Conservation (phyloP, 2,888 invertebrate species). For the Kuschelorhynchus macadamiae region DNA sequence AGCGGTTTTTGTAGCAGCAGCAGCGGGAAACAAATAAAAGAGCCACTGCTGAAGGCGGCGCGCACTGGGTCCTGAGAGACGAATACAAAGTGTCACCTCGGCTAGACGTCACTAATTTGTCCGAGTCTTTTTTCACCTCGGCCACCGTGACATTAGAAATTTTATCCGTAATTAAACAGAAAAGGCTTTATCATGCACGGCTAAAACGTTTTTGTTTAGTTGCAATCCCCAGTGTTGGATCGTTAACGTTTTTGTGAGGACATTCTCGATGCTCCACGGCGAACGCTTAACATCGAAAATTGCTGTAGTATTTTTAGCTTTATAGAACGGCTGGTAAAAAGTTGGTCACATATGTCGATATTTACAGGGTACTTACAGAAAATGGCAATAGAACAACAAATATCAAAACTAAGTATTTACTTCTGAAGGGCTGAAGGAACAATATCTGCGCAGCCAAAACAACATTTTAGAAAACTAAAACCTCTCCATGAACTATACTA, state of each 20-base stretch:
- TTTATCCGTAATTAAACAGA: constrained; percentile 46
- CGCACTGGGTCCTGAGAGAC: constrained; percentile 25
- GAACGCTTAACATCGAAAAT: too few species aligned
- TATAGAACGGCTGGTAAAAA: too few species aligned
- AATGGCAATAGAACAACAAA: too few species aligned
- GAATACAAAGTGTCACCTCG: constrained; percentile 40
- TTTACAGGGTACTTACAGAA: too few species aligned
- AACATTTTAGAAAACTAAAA: too few species aligned
- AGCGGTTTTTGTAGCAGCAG: constrained; percentile 51
- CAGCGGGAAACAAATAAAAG: constrained; percentile 35
- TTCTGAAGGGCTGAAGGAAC: too few species aligned
- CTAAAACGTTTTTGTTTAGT: constrained; percentile 22
- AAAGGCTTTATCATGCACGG: constrained; percentile 30
- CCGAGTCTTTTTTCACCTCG: constrained; percentile 38
- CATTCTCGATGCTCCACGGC: too few species aligned
- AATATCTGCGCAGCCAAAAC: too few species aligned
- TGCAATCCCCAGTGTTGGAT: background rate
- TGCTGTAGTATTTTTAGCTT: too few species aligned
- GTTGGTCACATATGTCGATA: too few species aligned
- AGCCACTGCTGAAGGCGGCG: constrained; percentile 18
- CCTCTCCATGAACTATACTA: too few species aligned
- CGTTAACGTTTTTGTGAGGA: constrained; percentile 11
- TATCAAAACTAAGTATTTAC: too few species aligned
- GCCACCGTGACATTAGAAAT: constrained; percentile 48
- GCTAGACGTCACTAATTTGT: constrained; percentile 48